Percentiles rank a stretch among this genome's conserved stretches.
Evolutionary conservation across 2,888 invertebrate species (phyloP).

Genomic region (Epinotia nisella): DNA sequence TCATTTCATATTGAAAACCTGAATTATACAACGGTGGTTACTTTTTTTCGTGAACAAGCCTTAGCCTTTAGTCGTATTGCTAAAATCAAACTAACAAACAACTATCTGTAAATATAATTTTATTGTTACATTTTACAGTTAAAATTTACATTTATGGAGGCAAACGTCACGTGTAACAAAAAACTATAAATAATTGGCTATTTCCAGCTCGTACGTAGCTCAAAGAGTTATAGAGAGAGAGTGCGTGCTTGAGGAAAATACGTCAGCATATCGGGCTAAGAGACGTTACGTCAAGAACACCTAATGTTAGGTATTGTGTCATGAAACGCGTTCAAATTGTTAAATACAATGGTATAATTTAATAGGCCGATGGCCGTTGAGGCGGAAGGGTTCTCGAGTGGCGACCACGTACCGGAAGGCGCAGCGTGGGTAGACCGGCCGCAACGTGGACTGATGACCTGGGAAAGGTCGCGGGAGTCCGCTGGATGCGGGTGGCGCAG

Average conservation of each 20-base stretch:
- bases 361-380: too few species aligned
- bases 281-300: background rate
- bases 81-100: slow-evolving; percentile 1
- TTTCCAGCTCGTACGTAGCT: background rate
- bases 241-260: background rate
- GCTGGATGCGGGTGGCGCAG: too few species aligned
- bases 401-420: too few species aligned
- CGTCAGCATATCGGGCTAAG: background rate
- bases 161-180: slow-evolving; percentile 5
- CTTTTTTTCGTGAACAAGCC: too few species aligned
- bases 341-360: background rate
- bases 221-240: background rate
- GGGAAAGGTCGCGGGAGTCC: too few species aligned
- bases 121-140: slow-evolving; percentile 6
- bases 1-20: too few species aligned
- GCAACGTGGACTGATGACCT: too few species aligned
- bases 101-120: slow-evolving; percentile 1
- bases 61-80: too few species aligned
- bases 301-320: too few species aligned
- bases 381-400: too few species aligned
- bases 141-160: slow-evolving; percentile 9
- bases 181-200: background rate
- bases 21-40: too few species aligned
- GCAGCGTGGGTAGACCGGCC: too few species aligned
- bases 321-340: background rate